phyloP scores from a whole-genome alignment of 2,113 vertebrate genomes.

The Scopus umbretta region DNA sequence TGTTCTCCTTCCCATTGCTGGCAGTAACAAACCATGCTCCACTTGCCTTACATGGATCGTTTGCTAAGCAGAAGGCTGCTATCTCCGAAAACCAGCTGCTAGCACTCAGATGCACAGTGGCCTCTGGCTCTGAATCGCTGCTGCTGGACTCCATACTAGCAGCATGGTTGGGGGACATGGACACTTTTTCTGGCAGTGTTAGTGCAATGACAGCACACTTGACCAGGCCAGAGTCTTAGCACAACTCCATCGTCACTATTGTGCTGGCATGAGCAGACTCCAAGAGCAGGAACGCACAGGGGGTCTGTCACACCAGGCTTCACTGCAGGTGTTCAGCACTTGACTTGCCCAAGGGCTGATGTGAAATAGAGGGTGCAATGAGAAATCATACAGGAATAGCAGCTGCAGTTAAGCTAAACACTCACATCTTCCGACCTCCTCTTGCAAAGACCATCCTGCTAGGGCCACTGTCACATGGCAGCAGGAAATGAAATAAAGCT shows the following conservation, averaged over 20 bases:
- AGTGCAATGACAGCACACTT: not conserved
- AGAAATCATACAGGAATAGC: not conserved
- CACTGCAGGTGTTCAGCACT: not conserved
- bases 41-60: not conserved
- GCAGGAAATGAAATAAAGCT: not conserved
- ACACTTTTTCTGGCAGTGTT: not conserved
- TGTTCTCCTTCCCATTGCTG: not conserved
- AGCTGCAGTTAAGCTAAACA: not conserved
- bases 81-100: not conserved
- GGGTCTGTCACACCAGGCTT: not conserved
- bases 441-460: not conserved
- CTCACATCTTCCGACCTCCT: not conserved
- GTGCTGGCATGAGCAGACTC: not conserved
- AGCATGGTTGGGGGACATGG: not conserved
- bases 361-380: not conserved
- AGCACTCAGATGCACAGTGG: not conserved
- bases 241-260: fast-evolving
- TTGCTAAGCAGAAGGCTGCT: not conserved
- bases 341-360: not conserved
- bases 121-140: not conserved
- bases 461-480: not conserved
- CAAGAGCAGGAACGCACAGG: not conserved
- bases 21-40: not conserved
- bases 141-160: not conserved
- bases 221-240: not conserved